A percentile compares a stretch with the other conserved stretches of the same genome.
Evolutionary conservation across 2,113 vertebrate genomes (phyloP).

Genomic region (Salminus brasiliensis): DNA sequence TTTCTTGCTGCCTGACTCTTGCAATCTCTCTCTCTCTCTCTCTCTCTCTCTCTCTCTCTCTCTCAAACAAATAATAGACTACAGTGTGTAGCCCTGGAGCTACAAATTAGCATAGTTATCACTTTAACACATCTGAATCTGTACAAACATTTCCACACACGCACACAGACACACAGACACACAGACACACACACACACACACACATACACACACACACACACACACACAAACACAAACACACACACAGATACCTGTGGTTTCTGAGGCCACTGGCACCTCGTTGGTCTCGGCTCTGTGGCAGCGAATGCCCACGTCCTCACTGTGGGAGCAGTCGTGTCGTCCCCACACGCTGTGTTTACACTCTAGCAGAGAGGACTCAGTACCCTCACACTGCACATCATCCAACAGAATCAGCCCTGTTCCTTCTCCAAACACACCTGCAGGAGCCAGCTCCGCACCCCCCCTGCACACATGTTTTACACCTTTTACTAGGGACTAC

Average conservation of each 20-base stretch:
- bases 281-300: constrained; percentile 74
- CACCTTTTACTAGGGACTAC: background rate
- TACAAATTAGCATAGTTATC: background rate
- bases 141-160: constrained; percentile 9
- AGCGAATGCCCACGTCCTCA: constrained; percentile 85
- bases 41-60: background rate
- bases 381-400: constrained; percentile 83
- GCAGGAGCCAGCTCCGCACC: constrained; percentile 70
- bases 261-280: constrained; percentile 70
- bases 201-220: background rate
- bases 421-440: constrained; percentile 77
- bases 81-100: background rate
- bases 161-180: constrained; percentile 19
- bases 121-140: background rate
- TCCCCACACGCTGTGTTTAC: constrained; percentile 85
- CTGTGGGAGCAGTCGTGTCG: constrained; percentile 87
- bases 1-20: no score
- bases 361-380: constrained; percentile 85
- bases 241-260: constrained; percentile 63
- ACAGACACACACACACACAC: background rate
- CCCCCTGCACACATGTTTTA: constrained; percentile 65
- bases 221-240: background rate
- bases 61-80: no score
- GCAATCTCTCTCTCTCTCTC: background rate
- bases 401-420: constrained; percentile 86